Base-by-base conservation (phyloP, 2,888 invertebrate species). In the Epistrophella euchroma region DNA sequence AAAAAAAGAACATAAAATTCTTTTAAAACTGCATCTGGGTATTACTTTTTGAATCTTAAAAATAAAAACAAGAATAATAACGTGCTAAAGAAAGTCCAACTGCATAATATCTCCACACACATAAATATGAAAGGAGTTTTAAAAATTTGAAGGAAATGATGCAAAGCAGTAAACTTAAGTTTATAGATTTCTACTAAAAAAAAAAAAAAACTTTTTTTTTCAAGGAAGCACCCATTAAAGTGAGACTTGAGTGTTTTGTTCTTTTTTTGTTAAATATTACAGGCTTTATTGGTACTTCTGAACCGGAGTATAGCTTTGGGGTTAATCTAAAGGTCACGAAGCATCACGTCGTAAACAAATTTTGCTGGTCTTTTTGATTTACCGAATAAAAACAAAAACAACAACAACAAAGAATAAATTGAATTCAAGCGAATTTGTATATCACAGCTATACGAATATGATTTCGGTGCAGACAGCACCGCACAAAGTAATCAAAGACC, bases 401-500 rank as follows among this genome's bases (percentile, higher is more conserved):
- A n/a, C 56, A 35, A 3, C 4, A 56, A 19, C 11, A 52, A 52
- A 52, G 52, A 52, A 52, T n/a, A 52, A 52, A 32, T 55, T 55
- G n/a, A 50, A 28, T 56, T 32, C 11, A 2, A 56, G 56, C 6
- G 35, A 62, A 28, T 62, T 62, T 28, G 43, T 43, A n/a, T 17
- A 58, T 45, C 62, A 62, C 25, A 62, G 4, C 15, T 5, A n/a
- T 17, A 17, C 10, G 5, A 62, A 43, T 62, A 45, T 45, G 17
- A 43, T 60, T 22, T 15, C 3, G 37, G 22, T 15, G 4, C 58
- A 43, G 40, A 17, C 22, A 43, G 15, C 25, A 19, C 43, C 43
- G 28, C 25, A 62, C 60, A 62, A 43, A 62, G 62, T 43, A 62
- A 62, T 62, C 62, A 62, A 62, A 62, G 15, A 37, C 4, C 40